Evolutionary conservation across 2,888 invertebrate species (phyloP), one percentile per base, ranked within the genome.

Genomic region (Clanis bilineata): DNA sequence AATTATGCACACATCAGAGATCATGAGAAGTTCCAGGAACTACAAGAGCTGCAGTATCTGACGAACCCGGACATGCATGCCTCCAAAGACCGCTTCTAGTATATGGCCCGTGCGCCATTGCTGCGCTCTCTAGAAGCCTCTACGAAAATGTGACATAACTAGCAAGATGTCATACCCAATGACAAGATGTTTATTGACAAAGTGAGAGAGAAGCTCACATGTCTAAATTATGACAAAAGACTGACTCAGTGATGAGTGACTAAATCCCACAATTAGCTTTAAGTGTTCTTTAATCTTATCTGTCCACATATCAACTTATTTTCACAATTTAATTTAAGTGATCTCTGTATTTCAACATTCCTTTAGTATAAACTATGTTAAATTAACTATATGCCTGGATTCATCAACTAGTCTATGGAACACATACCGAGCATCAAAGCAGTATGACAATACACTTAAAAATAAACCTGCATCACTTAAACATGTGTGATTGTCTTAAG

Each of bases 1-100:
- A 98, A 98, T 82, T 98, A 98, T 80, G 98, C 98, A 7, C 98
- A 98, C 77, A 98, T 98, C 73, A 94, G 98, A 61, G 98, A 98
- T 76, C 98, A 98, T 78, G 97, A 97, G 80, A 98, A 98, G 83
- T 97, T 98, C 85, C 97, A 97, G 76, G 98, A 98, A 78, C 88
- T 98, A 58, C 97, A 98, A 82, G 97, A 98, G 80, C 92, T 98
- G 55, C 97, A 97, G 82, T 97, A 96, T 85, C 93, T 98, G 15
- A 96, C 96, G 76, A 96, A 96, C 85, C 94, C 95, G 5, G 95
- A 95, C 67, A 85, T 95, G 70, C 93, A 95, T 63, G 94, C 96
- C 61, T 95, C 96, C 39, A 97, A 97, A 84, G 97, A 97, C 86
- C 94, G 97, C 75, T 97, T 97, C 94, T 97, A 97, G 96, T 96